Percentiles rank a stretch among this genome's conserved stretches.
Conservation (phyloP, 1,140 invertebrate genomes). For the Macrostomum lignano region DNA sequence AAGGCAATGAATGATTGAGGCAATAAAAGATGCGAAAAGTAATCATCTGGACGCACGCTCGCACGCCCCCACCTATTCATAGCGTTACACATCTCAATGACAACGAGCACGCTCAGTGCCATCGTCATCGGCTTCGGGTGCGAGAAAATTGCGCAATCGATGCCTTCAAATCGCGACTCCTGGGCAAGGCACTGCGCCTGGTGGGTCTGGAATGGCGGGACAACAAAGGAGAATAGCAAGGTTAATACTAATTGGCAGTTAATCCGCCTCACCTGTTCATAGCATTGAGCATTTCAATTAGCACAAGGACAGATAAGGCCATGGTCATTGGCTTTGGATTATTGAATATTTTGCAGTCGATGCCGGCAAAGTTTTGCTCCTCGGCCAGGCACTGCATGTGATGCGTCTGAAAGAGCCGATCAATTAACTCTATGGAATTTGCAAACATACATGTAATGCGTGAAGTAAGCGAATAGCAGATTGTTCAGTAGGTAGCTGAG, state of each 20-base stretch:
- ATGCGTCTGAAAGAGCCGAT: conserved; percentile 10
- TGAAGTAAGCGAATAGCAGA: not conserved
- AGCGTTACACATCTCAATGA: conserved; percentile 28
- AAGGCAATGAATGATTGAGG: too few species aligned
- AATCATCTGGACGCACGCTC: too few species aligned
- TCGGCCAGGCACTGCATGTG: conserved; percentile 23
- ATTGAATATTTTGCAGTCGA: conserved; percentile 22
- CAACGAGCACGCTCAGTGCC: conserved; percentile 26
- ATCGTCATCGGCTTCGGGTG: conserved; percentile 26
- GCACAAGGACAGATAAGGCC: conserved; percentile 27
- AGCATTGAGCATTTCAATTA: conserved; percentile 28
- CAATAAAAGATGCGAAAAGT: too few species aligned
- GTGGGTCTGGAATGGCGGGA: conserved; percentile 15
- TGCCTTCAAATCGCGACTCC: conserved; percentile 18
- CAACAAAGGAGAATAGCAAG: conserved; percentile 2
- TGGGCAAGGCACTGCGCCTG: conserved; percentile 23
- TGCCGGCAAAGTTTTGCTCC: conserved; percentile 18
- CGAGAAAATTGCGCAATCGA: conserved; percentile 22
- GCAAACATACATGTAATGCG: too few species aligned
- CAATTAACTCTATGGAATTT: too few species aligned
- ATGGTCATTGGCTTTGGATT: conserved; percentile 26
- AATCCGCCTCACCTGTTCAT: conserved; percentile 20
- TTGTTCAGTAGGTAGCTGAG: not conserved
- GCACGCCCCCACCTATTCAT: conserved; percentile 28
- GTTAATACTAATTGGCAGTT: conserved; percentile 10